phyloP scores from a whole-genome alignment of 2,888 invertebrate genomes.

The Drosophila sordidula region DNA sequence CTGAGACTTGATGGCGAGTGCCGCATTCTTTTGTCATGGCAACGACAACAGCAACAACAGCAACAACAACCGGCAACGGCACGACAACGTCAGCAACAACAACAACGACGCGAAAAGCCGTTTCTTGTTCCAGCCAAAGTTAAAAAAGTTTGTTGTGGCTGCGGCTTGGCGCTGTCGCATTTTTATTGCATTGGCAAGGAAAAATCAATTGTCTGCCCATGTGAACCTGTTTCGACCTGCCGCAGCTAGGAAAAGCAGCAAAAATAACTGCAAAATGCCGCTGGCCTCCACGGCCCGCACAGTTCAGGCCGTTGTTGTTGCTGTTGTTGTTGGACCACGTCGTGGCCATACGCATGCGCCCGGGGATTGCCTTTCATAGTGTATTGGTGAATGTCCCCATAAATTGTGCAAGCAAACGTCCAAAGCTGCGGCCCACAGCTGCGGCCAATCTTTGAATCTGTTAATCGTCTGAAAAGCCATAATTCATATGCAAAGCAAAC shows the following conservation, averaged over 20 bases:
- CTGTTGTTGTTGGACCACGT: conserved; percentile 13
- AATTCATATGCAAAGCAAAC: conserved; percentile 59
- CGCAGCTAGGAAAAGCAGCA: conserved; percentile 46
- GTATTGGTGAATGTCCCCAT: conserved; percentile 59
- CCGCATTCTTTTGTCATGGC: conserved; percentile 82
- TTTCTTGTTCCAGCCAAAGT: conserved; percentile 69
- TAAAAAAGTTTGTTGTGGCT: conserved; percentile 51
- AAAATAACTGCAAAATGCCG: conserved; percentile 70
- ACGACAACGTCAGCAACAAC: conserved; percentile 44
- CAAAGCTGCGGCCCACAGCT: conserved; percentile 37
- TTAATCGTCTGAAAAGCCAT: conserved; percentile 44
- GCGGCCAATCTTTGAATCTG: conserved; percentile 41
- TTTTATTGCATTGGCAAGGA: conserved; percentile 64
- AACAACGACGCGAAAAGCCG: conserved; percentile 56
- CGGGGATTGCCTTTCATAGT: conserved; percentile 54
- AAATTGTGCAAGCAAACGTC: conserved; percentile 29
- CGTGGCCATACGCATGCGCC: conserved; percentile 53
- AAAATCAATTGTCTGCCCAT: conserved; percentile 74
- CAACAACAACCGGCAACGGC: conserved; percentile 71
- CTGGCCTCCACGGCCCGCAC: conserved; percentile 42
- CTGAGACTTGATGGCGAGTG: conserved; percentile 76
- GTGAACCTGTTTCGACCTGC: conserved; percentile 60
- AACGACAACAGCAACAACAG: conserved; percentile 51
- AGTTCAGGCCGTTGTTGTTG: conserved; percentile 5
- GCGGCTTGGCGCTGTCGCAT: conserved; percentile 17